Evolutionary conservation across 2,888 invertebrate species (phyloP), one percentile per base, ranked within the genome.

Genomic region (Lycaena phlaeas): DNA sequence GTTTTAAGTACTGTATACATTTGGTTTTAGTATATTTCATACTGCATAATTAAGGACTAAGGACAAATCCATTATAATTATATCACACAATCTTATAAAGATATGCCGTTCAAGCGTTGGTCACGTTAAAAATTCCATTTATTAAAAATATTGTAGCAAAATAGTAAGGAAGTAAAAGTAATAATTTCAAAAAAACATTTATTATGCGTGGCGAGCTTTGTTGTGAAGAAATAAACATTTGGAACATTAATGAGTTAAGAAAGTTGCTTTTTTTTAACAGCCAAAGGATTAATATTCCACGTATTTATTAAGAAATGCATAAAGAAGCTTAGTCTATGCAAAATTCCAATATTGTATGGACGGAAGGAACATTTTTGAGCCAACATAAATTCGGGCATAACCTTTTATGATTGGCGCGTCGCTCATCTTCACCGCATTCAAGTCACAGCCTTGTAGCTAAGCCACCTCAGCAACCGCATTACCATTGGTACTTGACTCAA

Each of bases 61-160:
- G 74, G 74, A 76, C 71, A 70, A 66, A 56, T 64, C 69, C 61
- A 66, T 72, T 74, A 78, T 64, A 76, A 69, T 76, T 76, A 81
- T 81, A 84, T 82, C 82, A 82, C 82, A 84, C 81, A 72, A 70
- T 73, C 72, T 82, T 82, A 82, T n/a, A 75, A 49, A 77, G 79
- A 82, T 82, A 82, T 82, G 82, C 81, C 71, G 73, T 70, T 57
- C 63, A 81, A 84, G 82, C 79, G 74, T 82, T 82, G 82, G 82
- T 84, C 82, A 66, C 61, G 60, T 72, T 64, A 58, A 68, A 70
- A 69, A 68, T 41, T 34, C 25, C 18, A 40, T 14, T 34, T 41
- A 43, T 37, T 27, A 48, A 41, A 44, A 45, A 46, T 44, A 48
- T 27, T 27, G 45, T 42, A 43, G 40, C 42, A 41, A 31, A 50